Evolutionary conservation across 2,113 vertebrate genomes (phyloP), one percentile per base, ranked within the genome.

Genomic region (Helogale parvula): DNA sequence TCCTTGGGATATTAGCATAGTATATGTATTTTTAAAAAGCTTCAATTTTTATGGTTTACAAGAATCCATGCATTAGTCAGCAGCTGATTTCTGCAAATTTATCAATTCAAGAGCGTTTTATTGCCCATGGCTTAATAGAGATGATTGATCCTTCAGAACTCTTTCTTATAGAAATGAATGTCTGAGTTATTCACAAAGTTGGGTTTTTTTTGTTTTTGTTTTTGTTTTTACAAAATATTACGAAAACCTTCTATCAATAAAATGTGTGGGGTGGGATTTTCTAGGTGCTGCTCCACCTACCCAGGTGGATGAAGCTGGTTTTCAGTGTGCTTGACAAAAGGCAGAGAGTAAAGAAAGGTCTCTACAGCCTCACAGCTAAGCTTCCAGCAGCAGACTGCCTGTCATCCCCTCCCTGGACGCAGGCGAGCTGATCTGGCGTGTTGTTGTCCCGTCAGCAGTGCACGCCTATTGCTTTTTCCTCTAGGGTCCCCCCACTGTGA

Each of bases 31-130:
- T 79, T 79, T 79, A 1, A 87, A 93, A 85, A 57, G 17, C 65
- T 96, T 92, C 54, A 7, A 0, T 87, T 88, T 95, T 93, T 92
- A 76, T 97, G 84, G 76, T 50, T 92, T 94, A 50, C 74, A 60
- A 68, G 80, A 96, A 95, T 41, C 88, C 38, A 6, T 65, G 29
- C 83, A 83, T 92, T 94, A n/a, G 82, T 80, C 87, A 92, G 86
- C 66, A 96, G 29, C 74, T 71, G 72, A 94, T 94, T 97, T 96
- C 77, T 97, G 79, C 81, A 91, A 91, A 86, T 88, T 94, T 54
- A 21, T 94, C 96, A 41, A 0, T 95, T 94, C 84, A 74, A 41
- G 45, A 77, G 72, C 63, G 4, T 77, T 97, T 95, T 93, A 82
- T 92, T 93, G n/a, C 72, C 72, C 33, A 15, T 91, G 63, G 88